Percentiles rank a stretch among this genome's conserved stretches.
These are phyloP conservation scores for Melitaea cinxia DNA, from an alignment of 1,140 invertebrate species.

Conservation along the genomic window DNA sequence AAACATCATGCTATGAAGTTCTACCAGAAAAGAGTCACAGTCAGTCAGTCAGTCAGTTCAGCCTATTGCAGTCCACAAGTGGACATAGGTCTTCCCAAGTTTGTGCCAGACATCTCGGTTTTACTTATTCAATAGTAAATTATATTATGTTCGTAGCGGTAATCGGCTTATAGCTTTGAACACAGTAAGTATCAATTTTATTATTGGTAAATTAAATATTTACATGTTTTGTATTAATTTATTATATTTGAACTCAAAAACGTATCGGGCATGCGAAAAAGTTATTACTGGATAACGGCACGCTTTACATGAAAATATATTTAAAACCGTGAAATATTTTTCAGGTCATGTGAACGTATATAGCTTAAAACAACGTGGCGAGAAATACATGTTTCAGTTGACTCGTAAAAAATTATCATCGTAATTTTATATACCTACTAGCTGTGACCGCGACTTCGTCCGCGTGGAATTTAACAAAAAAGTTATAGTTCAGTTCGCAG, in stretches of 20 bases:
- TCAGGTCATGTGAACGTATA: slow-evolving; percentile 10
- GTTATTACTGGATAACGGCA: not conserved
- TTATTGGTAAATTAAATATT: no score
- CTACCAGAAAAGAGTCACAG: no score
- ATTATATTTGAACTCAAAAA: not conserved
- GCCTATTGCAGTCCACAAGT: no score
- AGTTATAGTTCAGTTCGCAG: not conserved
- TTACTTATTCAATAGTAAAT: no score
- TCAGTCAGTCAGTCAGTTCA: no score
- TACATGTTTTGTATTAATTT: not conserved
- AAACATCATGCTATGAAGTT: no score
- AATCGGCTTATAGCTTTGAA: not conserved
- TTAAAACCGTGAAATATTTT: slow-evolving; percentile 5
- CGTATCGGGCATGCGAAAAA: not conserved
- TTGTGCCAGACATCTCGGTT: no score
- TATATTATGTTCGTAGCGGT: no score
- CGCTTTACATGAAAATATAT: slow-evolving; percentile 4
- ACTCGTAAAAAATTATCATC: slow-evolving; percentile 6
- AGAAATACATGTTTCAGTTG: not conserved
- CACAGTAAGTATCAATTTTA: not conserved
- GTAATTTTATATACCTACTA: not conserved
- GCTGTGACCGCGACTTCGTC: not conserved
- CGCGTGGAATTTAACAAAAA: not conserved
- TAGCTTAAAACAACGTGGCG: slow-evolving; percentile 1
- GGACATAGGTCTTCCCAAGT: no score